Percentiles rank a stretch among this genome's conserved stretches.
Evolutionary conservation across 2,113 vertebrate species (phyloP).

Genomic region (Myrmecobius fasciatus): DNA sequence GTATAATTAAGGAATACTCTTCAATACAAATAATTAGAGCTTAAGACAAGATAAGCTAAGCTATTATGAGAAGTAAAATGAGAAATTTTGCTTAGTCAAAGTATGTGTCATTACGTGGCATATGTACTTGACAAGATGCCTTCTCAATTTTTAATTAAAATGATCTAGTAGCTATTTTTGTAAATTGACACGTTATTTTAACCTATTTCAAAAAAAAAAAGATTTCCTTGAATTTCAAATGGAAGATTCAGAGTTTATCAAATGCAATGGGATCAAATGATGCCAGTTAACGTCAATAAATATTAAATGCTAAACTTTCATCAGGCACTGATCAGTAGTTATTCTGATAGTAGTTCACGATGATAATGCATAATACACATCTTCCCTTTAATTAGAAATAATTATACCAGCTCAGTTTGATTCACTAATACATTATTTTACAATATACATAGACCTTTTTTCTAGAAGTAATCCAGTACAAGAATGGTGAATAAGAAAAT

Average conservation of each 20-base stretch:
- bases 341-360: neutral
- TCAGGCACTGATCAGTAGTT: neutral
- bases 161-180: neutral
- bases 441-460: neutral
- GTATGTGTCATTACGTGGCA: neutral
- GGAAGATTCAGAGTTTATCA: neutral
- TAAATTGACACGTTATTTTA: neutral
- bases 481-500: neutral
- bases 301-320: neutral
- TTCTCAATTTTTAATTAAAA: neutral
- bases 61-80: neutral
- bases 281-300: neutral
- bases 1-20: neutral
- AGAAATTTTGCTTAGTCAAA: neutral
- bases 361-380: neutral
- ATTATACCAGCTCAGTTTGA: neutral
- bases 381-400: neutral
- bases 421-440: neutral
- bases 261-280: neutral
- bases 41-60: neutral
- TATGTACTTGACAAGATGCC: neutral
- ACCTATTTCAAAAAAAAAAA: neutral
- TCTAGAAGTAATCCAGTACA: neutral
- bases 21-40: neutral
- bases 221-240: neutral